Percentiles rank a stretch among this genome's conserved stretches.
phyloP scores from a whole-genome alignment of 2,888 invertebrate genomes.

The Trichopria drosophilae region DNA sequence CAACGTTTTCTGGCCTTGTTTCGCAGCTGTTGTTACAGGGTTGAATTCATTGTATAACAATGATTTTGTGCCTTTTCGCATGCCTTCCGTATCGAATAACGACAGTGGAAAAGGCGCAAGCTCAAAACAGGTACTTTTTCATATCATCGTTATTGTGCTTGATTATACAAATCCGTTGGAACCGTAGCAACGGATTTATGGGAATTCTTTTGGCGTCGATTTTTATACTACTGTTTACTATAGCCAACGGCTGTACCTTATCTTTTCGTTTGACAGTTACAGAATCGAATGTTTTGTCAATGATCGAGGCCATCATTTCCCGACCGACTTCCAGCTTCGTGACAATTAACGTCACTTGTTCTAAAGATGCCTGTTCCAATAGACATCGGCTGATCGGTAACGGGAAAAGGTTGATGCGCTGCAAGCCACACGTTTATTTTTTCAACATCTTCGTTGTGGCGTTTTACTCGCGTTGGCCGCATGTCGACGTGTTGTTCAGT shows the following conservation, averaged over 20 bases:
- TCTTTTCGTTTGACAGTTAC: conserved; percentile 29
- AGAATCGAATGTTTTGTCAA: conserved; percentile 17
- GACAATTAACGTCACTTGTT: conserved; percentile 28
- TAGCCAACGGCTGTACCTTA: conserved; percentile 13
- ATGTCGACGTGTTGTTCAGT: conserved; percentile 27
- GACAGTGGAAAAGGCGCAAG: conserved; percentile 1
- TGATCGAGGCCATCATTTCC: not conserved
- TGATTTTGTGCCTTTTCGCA: conserved; percentile 21
- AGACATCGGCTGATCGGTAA: conserved; percentile 13
- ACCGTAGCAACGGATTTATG: conserved; percentile 18
- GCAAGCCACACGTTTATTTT: conserved; percentile 26
- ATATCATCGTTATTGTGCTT: not conserved
- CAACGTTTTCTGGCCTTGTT: no score
- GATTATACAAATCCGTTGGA: conserved; percentile 6
- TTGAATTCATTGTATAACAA: conserved; percentile 41
- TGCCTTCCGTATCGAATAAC: conserved; percentile 6
- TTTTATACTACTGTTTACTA: no score
- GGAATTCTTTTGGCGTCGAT: conserved; percentile 6
- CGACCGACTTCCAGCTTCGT: conserved; percentile 16
- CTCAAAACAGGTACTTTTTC: not conserved
- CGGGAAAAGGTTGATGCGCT: conserved; percentile 26
- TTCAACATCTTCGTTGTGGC: conserved; percentile 27
- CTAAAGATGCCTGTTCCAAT: conserved; percentile 37
- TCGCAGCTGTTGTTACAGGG: no score
- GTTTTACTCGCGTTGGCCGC: conserved; percentile 15